Evolutionary conservation across 2,797 vertebrate species (phyloP), one percentile per base, ranked within the genome.

Genomic region (Gymnoscopelus braueri): DNA sequence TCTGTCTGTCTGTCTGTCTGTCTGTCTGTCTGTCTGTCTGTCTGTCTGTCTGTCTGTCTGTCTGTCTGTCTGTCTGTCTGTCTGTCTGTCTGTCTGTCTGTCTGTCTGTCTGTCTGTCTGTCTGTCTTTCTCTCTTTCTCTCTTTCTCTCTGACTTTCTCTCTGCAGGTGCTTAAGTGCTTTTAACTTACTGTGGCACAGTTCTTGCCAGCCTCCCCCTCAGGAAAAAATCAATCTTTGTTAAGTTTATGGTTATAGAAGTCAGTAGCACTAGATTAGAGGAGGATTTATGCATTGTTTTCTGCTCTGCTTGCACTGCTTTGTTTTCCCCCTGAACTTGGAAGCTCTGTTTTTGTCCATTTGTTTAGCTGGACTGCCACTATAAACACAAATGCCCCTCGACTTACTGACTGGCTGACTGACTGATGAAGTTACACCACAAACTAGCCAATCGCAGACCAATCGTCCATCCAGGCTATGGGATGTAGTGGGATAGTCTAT

Each of bases 241-340:
- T 82, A 69, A 76, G 78, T 75, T 80, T 26, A 80, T 35, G 68
- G 48, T 39, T 82, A 79, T 70, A 52, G 74, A 69, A 72, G 72
- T 69, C 67, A 72, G 47, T 54, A 69, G 69, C 63, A 47, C 59
- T 53, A 70, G 67, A 84, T 88, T 76, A 72, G 57, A 82, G 77
- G 81, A 84, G 77, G 82, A 84, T 85, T 87, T 88, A 73, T 63
- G 53, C 69, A 50, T 72, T 82, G 71, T 75, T 87, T 84, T 84
- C 74, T 83, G 70, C 80, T 84, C 82, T 74, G 83, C 67, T 84
- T 87, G 63, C 2, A 44, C 39, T 44, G 39, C 9, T 71, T 59
- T 78, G 69, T 39, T 12, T 61, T 29, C 66, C 13, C 56, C 57
- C n/a, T 8, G 23, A 56, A 44, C 51, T 70, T 50, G 26, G 67